Evolutionary conservation across 2,888 invertebrate genomes (phyloP), one percentile per base, ranked within the genome.

Genomic region (Philereme vetulata): DNA sequence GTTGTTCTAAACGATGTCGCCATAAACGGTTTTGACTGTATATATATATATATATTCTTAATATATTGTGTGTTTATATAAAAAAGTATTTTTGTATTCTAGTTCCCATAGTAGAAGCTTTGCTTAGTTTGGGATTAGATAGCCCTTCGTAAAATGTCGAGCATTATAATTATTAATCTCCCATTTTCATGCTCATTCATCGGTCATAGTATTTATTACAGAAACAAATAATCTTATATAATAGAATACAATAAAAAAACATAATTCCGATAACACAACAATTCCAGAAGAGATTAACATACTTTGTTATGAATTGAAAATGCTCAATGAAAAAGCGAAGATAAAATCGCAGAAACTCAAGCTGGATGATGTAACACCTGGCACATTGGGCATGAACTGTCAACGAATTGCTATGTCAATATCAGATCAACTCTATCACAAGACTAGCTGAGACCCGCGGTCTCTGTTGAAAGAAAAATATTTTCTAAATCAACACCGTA

Each of bases 381-480:
- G 46, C 52, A 21, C 21, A 21, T 21, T 21, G 46, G 55, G 49
- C 58, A 38, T 21, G 9, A 58, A 46, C 60, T 61, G 60, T 61
- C 62, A 60, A 52, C 54, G 59, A 64, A 62, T 67, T 54, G 56
- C 53, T 51, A 44, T 54, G 52, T 59, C 60, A 42, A 57, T 65
- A 56, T 65, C 51, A 50, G 48, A 40, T 48, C 48, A 54, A 45
- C 47, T 61, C 48, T 42, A 46, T 44, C 10, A 35, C 6, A 43
- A 42, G 7, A 59, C 62, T 61, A 62, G 60, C 44, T 35, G 2
- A 8, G 7, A 38, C 42, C 10, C 10, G n/a, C 40, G 51, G 55
- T 10, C 59, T 51, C 46, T 7, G 11, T 21, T 44, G 44, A 7
- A 44, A 5, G 21, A 21, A 4, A 21, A 44, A 7, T 7, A 44